Evolutionary conservation across 2,797 vertebrate genomes (phyloP), one percentile per base, ranked within the genome.

Genomic region (Brachyalestes nurse): DNA sequence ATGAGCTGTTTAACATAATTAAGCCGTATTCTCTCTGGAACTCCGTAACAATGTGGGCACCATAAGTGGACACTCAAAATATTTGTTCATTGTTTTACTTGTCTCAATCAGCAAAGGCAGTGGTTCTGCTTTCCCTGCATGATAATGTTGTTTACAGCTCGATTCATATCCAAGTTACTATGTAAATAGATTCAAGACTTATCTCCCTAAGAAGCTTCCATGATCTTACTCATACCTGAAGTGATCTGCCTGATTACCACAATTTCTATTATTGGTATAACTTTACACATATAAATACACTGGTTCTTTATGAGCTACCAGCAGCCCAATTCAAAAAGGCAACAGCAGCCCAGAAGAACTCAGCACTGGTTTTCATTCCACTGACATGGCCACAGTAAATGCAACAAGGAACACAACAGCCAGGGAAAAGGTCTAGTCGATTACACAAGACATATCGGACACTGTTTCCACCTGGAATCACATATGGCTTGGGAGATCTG

Each of bases 301-400:
- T 34, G 34, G 34, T 34, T 34, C 34, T 34, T 34, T 34, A 34
- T 34, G 34, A 34, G 2, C 34, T 34, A 34, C 16, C 3, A 40
- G 42, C 61, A 64, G 38, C n/a, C 49, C 23, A 45, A 28, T 58
- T 28, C 72, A 47, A 73, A 64, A 45, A 65, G 91, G 90, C 87
- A 21, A 65, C 6, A 65, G 87, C 69, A 92, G 93, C 94, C n/a
- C 1, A 51, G 65, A 75, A 83, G 45, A 42, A 0, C 45, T 49
- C 10, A 17, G 49, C 49, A 72, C 34, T 55, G 7, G 49, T 17
- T 4, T 19, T 53, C 8, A 70, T n/a, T 72, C 23, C 25, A 28
- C 69, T 49, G 42, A 34, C 7, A 71, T 21, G 21, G 69, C n/a
- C 42, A 25, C 66, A 69, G 10, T 23, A 69, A 47, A 69, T 13